Evolutionary conservation across 2,797 vertebrate species (phyloP).

Genomic region (Alcedo quadribrachys): DNA sequence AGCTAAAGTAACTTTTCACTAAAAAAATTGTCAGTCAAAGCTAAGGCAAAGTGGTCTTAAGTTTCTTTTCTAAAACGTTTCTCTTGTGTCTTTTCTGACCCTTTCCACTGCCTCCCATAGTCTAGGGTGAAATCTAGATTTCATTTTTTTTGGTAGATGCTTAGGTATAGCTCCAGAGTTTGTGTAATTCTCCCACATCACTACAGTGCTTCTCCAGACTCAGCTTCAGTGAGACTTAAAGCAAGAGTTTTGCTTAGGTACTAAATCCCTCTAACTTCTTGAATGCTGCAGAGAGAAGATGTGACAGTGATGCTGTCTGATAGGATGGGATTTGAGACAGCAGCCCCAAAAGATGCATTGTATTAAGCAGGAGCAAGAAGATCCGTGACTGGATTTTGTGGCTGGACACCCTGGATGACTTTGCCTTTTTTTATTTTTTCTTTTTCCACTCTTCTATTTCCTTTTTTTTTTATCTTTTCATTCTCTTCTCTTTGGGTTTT

Average conservation of each 20-base stretch:
- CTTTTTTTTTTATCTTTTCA: background rate
- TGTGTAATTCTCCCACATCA: background rate
- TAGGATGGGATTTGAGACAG: background rate
- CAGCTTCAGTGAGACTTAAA: background rate
- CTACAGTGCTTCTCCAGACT: background rate
- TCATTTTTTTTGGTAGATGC: background rate
- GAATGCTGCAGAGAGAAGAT: background rate
- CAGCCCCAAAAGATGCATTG: background rate
- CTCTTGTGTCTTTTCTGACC: background rate
- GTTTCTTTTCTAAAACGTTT: background rate
- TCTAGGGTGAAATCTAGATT: background rate
- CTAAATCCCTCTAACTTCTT: background rate
- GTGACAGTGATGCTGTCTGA: background rate
- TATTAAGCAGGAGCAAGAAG: background rate
- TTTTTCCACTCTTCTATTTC: background rate
- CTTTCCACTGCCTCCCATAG: background rate
- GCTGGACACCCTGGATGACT: background rate
- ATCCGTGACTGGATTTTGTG: background rate
- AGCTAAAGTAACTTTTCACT: background rate
- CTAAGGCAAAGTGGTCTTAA: background rate
- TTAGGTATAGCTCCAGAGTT: background rate
- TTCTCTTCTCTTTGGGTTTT: background rate
- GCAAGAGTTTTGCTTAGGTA: background rate
- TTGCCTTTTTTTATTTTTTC: accelerated
- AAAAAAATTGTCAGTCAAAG: background rate